A percentile compares a stretch with the other conserved stretches of the same genome.
Evolutionary conservation across 1,140 invertebrate genomes (phyloP).

Genomic region (Neotoxoptera formosana): DNA sequence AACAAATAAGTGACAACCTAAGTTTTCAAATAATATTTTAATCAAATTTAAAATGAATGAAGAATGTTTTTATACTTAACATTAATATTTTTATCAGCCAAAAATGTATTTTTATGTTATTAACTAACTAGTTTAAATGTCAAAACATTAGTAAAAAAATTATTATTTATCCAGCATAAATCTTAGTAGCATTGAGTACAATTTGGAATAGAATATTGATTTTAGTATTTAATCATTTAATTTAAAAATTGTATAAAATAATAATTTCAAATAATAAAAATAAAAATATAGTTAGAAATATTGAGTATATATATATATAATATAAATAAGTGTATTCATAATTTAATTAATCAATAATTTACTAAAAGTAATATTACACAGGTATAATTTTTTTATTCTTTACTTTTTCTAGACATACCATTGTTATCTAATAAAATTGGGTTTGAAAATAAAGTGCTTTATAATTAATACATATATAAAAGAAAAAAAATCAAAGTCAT

Average conservation of each 20-base stretch:
- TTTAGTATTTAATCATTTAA: neutral
- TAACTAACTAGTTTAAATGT: neutral
- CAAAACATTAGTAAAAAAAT: neutral
- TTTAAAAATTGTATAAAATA: neutral
- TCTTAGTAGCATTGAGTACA: neutral
- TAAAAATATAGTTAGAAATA: neutral
- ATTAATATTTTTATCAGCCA: neutral
- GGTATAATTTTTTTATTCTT: neutral
- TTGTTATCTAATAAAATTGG: slow-evolving; percentile 21
- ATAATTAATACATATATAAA: slow-evolving; percentile 48
- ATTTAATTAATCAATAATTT: slow-evolving; percentile 47
- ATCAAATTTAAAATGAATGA: neutral
- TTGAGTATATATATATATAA: slow-evolving; percentile 16
- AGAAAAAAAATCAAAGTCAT: slow-evolving; percentile 12
- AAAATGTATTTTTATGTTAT: neutral
- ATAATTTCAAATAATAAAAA: neutral
- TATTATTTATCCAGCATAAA: neutral
- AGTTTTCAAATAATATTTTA: neutral
- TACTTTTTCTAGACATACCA: neutral
- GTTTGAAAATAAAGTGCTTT: slow-evolving; percentile 48
- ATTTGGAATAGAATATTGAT: neutral
- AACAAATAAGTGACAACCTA: neutral
- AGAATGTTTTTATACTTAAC: neutral
- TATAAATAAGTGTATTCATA: neutral
- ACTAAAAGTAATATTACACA: slow-evolving; percentile 42